Percentiles rank a stretch among this genome's conserved stretches.
These are phyloP conservation scores for Apotomis betuletana DNA, from an alignment of 2,888 invertebrate genomes.

Conservation along the genomic window DNA sequence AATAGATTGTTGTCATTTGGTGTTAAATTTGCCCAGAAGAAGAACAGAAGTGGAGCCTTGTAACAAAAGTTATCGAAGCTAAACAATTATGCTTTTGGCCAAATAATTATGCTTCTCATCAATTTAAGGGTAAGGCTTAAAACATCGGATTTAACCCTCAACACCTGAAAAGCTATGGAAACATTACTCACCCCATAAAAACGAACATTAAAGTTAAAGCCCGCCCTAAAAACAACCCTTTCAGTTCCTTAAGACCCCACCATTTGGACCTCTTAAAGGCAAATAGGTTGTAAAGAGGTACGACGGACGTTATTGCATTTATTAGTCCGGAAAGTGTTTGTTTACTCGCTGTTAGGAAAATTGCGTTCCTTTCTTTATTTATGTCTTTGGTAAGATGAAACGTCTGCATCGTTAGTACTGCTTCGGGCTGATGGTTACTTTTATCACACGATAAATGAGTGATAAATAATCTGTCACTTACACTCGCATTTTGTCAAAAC, in stretches of 20 bases:
- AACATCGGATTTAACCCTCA: neutral
- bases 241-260: slow-evolving; percentile 16
- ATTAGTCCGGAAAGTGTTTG: slow-evolving; percentile 48
- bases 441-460: no score
- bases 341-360: slow-evolving; percentile 49
- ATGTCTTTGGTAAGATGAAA: neutral
- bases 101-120: no score
- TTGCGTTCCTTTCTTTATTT: neutral
- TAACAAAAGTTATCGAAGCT: no score
- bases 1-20: no score
- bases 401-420: neutral
- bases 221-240: slow-evolving; percentile 32
- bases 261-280: slow-evolving; percentile 26
- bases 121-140: neutral
- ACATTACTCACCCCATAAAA: slow-evolving; percentile 24
- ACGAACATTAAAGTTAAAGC: slow-evolving; percentile 12
- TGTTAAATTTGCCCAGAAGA: no score
- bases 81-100: no score
- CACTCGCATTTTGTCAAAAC: no score
- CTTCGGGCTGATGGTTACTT: no score
- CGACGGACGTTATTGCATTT: slow-evolving; percentile 45
- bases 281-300: slow-evolving; percentile 13
- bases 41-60: no score
- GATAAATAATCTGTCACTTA: no score
- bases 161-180: slow-evolving; percentile 3